Evolutionary conservation across 2,888 invertebrate genomes (phyloP).

Genomic region (Pantelozetes paolii): DNA sequence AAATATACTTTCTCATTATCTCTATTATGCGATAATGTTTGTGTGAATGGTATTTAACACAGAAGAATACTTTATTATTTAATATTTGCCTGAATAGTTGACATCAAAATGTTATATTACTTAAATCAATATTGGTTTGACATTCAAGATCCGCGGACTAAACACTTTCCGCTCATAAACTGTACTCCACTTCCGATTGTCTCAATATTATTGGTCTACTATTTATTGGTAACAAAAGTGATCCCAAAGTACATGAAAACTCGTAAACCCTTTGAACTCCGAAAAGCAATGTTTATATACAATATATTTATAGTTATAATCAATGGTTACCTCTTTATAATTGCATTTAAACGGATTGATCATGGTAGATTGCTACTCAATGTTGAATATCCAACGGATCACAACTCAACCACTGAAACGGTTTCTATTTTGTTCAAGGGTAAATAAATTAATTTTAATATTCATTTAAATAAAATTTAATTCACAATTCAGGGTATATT

Average conservation of each 20-base stretch:
- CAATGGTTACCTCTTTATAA: not conserved
- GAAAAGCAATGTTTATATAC: not conserved
- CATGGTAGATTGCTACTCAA: not conserved
- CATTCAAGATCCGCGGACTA: slow-evolving; percentile 27
- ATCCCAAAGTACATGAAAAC: not conserved
- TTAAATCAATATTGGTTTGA: slow-evolving; percentile 39
- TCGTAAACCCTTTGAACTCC: not conserved
- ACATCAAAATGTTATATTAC: too few relatives aligned
- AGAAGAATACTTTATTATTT: too few relatives aligned
- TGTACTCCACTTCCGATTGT: not conserved
- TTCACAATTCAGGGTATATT: not conserved
- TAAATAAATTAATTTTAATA: too few relatives aligned
- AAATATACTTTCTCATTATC: too few relatives aligned
- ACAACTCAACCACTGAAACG: too few relatives aligned
- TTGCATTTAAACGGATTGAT: not conserved
- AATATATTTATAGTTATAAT: not conserved
- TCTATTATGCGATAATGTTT: too few relatives aligned
- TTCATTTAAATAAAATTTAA: too few relatives aligned
- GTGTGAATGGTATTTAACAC: too few relatives aligned
- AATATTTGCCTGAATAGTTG: too few relatives aligned
- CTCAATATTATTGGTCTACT: not conserved
- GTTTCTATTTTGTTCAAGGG: too few relatives aligned
- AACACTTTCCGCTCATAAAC: not conserved
- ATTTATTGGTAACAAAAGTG: not conserved
- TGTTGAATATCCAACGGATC: not conserved